Evolutionary conservation across 1,140 invertebrate genomes (phyloP), one percentile per base, ranked within the genome.

Genomic region (Agraylea sexmaculata): DNA sequence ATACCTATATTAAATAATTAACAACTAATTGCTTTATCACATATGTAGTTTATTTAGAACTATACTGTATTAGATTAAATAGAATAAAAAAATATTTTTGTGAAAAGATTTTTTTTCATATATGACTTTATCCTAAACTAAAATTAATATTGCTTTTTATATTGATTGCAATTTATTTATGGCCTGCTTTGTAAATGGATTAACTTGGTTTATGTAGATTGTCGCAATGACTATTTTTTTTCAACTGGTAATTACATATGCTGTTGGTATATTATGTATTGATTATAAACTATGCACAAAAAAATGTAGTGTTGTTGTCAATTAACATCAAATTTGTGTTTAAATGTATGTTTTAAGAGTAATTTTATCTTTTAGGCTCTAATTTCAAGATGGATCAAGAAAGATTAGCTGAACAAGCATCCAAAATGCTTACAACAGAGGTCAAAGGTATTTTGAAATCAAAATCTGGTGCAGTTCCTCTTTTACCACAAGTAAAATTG

Each of bases 361-460:
- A 16, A 27, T 27, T 40, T 40, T 7, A 21, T 32, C 17, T n/a
- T 28, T 20, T 19, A 45, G 43, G 37, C 15, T 21, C 34, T n/a
- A 48, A 48, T 39, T 48, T 48, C 40, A 39, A 39, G 1, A 25
- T 45, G 23, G 46, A 42, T 20, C 46, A 45, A 34, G 45, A 39
- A 25, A 44, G 42, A 28, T 29, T 48, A 23, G 46, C 62, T 15
- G 64, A 67, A 35, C 59, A 64, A 33, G 64, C 64, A 25, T 60
- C 65, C 38, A 53, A 60, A 29, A 68, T 68, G 63, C 60, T 69
- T 27, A 67, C 64, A 2, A 60, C 57, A 3, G 65, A 70, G 57
- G 64, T 69, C 5, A 51, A 60, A 22, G 62, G 70, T 20, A 74
- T 73, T 23, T 50, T 73, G 6, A 74, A 72, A 50, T 63, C 66